Percentiles rank a stretch among this genome's conserved stretches.
Evolutionary conservation across 37 sponge, comb jelly and placozoan genomes (phyloP).

Genomic region (Aphrocallistes beatrix): DNA sequence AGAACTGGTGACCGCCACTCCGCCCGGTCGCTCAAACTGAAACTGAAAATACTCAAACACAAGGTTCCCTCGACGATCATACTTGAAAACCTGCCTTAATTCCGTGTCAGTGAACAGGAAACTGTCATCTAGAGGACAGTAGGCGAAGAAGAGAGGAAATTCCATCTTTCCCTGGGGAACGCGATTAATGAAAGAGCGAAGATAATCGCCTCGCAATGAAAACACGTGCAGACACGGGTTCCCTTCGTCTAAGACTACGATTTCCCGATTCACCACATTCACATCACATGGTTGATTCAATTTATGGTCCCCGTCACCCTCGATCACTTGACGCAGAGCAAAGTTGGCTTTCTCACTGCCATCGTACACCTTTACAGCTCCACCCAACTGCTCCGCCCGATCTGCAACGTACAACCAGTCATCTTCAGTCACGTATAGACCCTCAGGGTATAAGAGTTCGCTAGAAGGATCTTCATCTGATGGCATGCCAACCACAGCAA

Average conservation of each 20-base stretch:
- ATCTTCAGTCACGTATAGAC: neutral
- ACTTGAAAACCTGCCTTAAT: neutral
- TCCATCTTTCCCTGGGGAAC: conserved; percentile 9
- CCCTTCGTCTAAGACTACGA: neutral
- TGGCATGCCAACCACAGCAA: neutral
- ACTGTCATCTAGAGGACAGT: neutral
- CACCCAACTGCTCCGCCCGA: neutral
- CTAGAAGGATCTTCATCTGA: neutral
- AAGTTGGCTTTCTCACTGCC: neutral
- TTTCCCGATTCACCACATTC: neutral
- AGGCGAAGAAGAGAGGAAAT: neutral
- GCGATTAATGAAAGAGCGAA: neutral
- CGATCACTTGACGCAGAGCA: neutral
- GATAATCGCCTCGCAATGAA: neutral
- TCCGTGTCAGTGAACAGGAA: neutral
- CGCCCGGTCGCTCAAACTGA: neutral
- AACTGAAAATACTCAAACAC: neutral
- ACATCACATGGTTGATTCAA: neutral
- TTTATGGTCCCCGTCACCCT: neutral
- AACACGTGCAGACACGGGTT: neutral
- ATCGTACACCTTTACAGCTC: neutral
- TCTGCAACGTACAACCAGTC: neutral
- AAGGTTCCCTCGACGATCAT: neutral
- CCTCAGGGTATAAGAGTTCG: neutral
- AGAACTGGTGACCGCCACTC: neutral